phyloP scores from a whole-genome alignment of 2,113 vertebrate species.

The Anser cygnoides region DNA sequence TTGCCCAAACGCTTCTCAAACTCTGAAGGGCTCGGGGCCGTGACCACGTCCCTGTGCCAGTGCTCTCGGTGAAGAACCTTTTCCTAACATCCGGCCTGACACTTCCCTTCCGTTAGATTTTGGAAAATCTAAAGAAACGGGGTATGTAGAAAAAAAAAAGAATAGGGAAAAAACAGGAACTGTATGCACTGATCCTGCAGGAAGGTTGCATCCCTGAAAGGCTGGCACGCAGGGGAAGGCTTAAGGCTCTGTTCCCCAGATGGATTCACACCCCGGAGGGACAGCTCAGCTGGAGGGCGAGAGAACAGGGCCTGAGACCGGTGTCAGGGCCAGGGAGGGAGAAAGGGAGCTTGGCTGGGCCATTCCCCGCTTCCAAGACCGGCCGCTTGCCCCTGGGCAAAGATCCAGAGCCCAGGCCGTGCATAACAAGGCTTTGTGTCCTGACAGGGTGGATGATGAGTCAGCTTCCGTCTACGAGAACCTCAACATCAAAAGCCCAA shows the following conservation, averaged over 20 bases:
- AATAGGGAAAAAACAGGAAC: not conserved
- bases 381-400: not conserved
- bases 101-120: not conserved
- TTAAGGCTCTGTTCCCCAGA: not conserved
- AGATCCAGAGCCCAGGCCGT: not conserved
- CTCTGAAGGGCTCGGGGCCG: too few species aligned
- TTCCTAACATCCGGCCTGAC: too few species aligned
- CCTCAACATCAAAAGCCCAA: slow-evolving; percentile 85
- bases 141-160: not conserved
- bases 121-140: not conserved
- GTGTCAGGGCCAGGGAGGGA: fast-evolving
- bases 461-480: slow-evolving; percentile 88
- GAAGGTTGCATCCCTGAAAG: not conserved
- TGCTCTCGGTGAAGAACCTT: too few species aligned
- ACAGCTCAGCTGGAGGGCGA: not conserved
- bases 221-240: not conserved
- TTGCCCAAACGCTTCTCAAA: too few species aligned
- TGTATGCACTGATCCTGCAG: not conserved
- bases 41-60: too few species aligned
- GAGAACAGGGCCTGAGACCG: not conserved
- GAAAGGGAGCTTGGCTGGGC: not conserved
- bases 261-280: not conserved
- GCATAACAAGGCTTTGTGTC: not conserved
- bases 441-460: slow-evolving; percentile 81
- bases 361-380: not conserved